Evolutionary conservation across 1,140 invertebrate genomes (phyloP), one percentile per base, ranked within the genome.

Genomic region (Drepana arcuata): DNA sequence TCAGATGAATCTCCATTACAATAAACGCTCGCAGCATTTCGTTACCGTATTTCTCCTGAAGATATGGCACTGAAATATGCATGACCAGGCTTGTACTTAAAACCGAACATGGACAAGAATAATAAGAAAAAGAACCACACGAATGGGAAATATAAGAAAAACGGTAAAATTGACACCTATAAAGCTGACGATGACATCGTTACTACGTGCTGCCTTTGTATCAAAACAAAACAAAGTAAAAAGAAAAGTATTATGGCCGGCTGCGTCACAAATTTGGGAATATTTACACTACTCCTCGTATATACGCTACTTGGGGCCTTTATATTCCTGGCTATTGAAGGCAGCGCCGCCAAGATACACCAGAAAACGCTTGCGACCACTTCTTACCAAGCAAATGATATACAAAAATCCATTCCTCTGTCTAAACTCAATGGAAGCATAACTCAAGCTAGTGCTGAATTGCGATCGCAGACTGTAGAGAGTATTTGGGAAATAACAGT

Each of bases 401-500:
- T 65, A 51, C 58, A 66, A 40, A 67, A 85, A 46, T 57, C 55
- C 55, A 70, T 72, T 38, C 55, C 67, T 24, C 33, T 58, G 14
- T 57, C 64, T 32, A 83, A 68, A 60, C 49, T 61, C 30, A 81
- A 69, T 43, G 65, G 52, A 18, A 78, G 55, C 34, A 78, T 80
- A 15, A 51, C 64, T 23, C 75, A 83, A 45, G 74, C 70, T 1
- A 83, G 71, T 39, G 79, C 72, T 2, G 81, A 84, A 39, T 48
- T 83, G 21, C 60, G 92, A 47, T 87, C 89, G 4, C 88, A 89
- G 48, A 93, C 92, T 7, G 93, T 95, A 5, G 92, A 93, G 69
- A 93, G 91, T 65, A 93, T 98, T 48, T 98, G 96, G 96, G 92
- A 96, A 62, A 96, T 97, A 27, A 98, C 96, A 7, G 93, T 95